Base-by-base conservation (phyloP, 2,888 invertebrate species). In the Disparrhopalites patrizii region DNA sequence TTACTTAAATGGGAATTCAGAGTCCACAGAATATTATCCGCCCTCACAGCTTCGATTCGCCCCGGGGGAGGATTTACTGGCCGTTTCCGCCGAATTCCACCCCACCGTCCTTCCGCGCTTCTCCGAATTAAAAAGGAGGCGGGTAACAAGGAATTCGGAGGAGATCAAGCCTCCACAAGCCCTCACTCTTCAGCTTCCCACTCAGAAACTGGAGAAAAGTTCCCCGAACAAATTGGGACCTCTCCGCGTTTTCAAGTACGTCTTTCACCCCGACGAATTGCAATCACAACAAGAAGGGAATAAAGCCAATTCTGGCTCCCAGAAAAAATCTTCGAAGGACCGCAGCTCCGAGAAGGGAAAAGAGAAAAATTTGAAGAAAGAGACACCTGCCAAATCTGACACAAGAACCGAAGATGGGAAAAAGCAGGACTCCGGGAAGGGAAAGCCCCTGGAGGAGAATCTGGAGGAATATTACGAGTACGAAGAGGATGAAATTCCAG, bases 161-260 rank as follows among this genome's bases (percentile, higher is more conserved):
- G 27, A 51, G 15, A 51, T 3, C 2, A 25, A n/a, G n/a, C n/a
- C n/a, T n/a, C n/a, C n/a, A n/a, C n/a, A n/a, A n/a, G n/a, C n/a
- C n/a, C n/a, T n/a, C n/a, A n/a, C n/a, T n/a, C n/a, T n/a, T n/a
- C n/a, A n/a, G n/a, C n/a, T n/a, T n/a, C n/a, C n/a, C n/a, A n/a
- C n/a, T n/a, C n/a, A n/a, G n/a, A n/a, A n/a, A n/a, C n/a, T 28
- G 18, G 30, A 13, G 28, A n/a, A 25, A 7, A 54, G 31, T 54
- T 15, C 8, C 15, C 15, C 25, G 10, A 18, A 33, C n/a, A n/a
- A 31, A 10, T 56, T 72, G 38, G 70, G 69, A 28, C 70, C 71
- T n/a, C 43, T 73, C 15, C 51, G 74, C 8, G 68, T 74, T 28
- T 74, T 73, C 61, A 74, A 73, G 36, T 74, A 74, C 43, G 62